A percentile compares a stretch with the other conserved stretches of the same genome.
These are phyloP conservation scores for Morpho achilles DNA, from an alignment of 2,888 invertebrate genomes.

Conservation along the genomic window DNA sequence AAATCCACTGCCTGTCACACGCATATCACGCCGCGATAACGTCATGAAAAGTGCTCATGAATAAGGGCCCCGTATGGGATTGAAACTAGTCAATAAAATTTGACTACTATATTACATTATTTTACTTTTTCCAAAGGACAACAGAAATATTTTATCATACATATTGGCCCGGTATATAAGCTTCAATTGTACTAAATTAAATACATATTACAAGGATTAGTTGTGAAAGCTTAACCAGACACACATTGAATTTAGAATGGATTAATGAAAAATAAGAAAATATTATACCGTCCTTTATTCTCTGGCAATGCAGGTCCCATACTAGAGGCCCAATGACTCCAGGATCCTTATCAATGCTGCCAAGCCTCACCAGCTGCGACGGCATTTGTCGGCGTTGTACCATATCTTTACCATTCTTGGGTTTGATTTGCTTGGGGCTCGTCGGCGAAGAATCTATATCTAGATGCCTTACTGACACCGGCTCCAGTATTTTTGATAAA, in stretches of 20 bases:
- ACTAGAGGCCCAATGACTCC: slow-evolving; percentile 91
- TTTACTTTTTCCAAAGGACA: not conserved
- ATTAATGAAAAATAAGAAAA: no score
- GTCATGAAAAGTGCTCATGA: no score
- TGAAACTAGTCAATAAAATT: no score
- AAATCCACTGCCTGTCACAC: no score
- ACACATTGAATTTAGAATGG: no score
- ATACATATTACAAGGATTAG: no score
- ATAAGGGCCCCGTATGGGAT: no score
- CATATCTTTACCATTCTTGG: slow-evolving; percentile 41
- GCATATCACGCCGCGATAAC: no score
- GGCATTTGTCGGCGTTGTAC: slow-evolving; percentile 66
- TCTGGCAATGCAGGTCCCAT: slow-evolving; percentile 89
- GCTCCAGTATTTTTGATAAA: slow-evolving; percentile 87
- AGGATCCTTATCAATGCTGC: slow-evolving; percentile 88
- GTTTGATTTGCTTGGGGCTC: slow-evolving; percentile 39
- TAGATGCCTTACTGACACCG: slow-evolving; percentile 85
- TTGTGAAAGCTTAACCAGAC: no score
- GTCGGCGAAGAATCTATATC: slow-evolving; percentile 75
- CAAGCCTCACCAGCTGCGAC: slow-evolving; percentile 79
- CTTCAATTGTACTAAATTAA: not conserved
- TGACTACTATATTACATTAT: no score
- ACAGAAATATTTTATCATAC: not conserved
- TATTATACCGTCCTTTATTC: slow-evolving; percentile 74
- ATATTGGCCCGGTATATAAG: no score